Evolutionary conservation across 2,113 vertebrate genomes (phyloP).

Genomic region (Mus pahari): DNA sequence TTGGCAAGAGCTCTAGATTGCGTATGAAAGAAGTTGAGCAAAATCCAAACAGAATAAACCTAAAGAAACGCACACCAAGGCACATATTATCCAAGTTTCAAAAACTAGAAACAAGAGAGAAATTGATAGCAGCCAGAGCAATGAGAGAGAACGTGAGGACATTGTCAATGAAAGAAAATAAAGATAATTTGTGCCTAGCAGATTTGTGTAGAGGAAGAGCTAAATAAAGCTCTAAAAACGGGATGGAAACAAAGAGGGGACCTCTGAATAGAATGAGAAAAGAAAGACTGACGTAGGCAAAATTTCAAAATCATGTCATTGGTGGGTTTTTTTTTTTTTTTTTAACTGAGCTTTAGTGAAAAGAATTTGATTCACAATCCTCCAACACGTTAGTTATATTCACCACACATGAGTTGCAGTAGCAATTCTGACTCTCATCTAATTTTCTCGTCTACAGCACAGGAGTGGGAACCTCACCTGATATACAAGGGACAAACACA

Average conservation of each 20-base stretch:
- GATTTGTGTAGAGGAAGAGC: not conserved
- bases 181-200: not conserved
- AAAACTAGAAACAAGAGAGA: not conserved
- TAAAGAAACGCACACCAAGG: not conserved
- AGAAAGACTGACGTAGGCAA: conserved; percentile 16
- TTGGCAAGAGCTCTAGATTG: not conserved
- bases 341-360: not conserved
- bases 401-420: not conserved
- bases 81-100: not conserved
- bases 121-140: not conserved
- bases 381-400: not conserved
- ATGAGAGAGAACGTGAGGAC: not conserved
- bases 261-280: not conserved
- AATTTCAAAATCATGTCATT: not conserved
- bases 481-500: not conserved
- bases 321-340: not conserved
- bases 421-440: not conserved
- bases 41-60: not conserved
- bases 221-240: not conserved
- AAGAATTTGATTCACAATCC: not conserved
- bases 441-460: not conserved
- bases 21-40: not conserved
- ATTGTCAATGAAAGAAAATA: not conserved
- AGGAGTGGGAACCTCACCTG: not conserved
- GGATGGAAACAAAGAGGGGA: not conserved